Evolutionary conservation across 2,113 vertebrate genomes (phyloP).

Genomic region (Callorhinus ursinus): DNA sequence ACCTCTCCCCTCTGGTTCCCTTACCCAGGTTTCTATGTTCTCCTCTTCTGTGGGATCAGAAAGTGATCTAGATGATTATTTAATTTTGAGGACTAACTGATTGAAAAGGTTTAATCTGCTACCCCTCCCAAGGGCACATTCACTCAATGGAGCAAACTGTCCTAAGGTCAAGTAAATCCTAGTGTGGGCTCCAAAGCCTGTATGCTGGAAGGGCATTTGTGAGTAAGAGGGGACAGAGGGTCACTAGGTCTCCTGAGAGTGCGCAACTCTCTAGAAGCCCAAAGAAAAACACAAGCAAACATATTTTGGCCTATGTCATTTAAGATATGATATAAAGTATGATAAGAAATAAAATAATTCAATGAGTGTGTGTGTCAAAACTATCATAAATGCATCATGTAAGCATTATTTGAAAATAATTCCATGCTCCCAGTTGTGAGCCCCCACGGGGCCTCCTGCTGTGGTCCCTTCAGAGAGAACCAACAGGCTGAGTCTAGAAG

Average conservation of each 20-base stretch:
- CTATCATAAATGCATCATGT: not conserved
- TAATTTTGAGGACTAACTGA: not conserved
- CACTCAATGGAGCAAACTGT: not conserved
- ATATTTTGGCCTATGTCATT: not conserved
- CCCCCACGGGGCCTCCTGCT: not conserved
- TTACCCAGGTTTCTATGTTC: not conserved
- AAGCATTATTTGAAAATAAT: not conserved
- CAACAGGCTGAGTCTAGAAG: not conserved
- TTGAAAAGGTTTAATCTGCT: not conserved
- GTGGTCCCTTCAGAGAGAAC: not conserved
- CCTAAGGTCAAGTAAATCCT: not conserved
- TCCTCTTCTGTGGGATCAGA: not conserved
- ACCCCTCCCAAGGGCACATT: not conserved
- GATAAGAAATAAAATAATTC: conserved; percentile 5
- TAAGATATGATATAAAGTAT: not conserved
- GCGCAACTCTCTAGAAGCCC: not conserved
- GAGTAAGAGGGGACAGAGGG: not conserved
- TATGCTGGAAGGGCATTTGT: not conserved
- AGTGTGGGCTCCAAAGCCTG: not conserved
- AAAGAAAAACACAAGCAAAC: not conserved
- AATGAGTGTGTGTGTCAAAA: not conserved
- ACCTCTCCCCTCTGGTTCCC: not conserved
- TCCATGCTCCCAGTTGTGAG: not conserved
- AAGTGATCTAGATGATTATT: not conserved
- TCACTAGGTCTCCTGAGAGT: not conserved